These are phyloP conservation scores for Barbus barbus DNA, from an alignment of 2,113 vertebrate species.

Conservation along the genomic window DNA sequence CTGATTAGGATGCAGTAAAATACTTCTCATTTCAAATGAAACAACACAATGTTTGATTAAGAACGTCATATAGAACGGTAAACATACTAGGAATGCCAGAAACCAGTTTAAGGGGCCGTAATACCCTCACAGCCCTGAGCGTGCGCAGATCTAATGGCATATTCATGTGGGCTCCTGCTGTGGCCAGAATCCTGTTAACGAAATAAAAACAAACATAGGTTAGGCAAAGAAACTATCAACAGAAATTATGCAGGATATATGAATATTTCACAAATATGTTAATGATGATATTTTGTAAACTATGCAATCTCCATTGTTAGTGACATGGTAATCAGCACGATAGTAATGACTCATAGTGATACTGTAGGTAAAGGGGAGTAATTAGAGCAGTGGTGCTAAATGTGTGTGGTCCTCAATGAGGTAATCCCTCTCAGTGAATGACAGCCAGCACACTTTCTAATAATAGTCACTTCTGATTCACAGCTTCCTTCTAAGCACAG, in stretches of 20 bases:
- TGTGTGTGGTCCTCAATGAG: not conserved
- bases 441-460: not conserved
- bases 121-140: conserved; percentile 90
- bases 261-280: conserved; percentile 3
- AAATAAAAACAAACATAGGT: conserved; percentile 40
- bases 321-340: not conserved
- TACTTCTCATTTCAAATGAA: not conserved
- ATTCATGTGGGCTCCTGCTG: conserved; percentile 94
- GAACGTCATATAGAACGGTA: not conserved
- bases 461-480: conserved; percentile 31
- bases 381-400: not conserved
- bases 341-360: not conserved
- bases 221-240: conserved; percentile 15
- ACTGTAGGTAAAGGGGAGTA: conserved; percentile 13
- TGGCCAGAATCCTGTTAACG: conserved; percentile 89
- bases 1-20: not conserved
- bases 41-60: not conserved
- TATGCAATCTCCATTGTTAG: not conserved
- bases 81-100: conserved; percentile 96
- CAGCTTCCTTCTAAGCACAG: conserved; percentile 8
- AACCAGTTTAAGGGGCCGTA: conserved; percentile 94
- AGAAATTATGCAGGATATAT: conserved; percentile 25
- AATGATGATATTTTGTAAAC: conserved; percentile 15
- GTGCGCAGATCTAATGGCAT: conserved; percentile 96
- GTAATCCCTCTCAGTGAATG: conserved; percentile 1